Base-by-base conservation (phyloP, 2,888 invertebrate species). In the Allophyes oxyacanthae region DNA sequence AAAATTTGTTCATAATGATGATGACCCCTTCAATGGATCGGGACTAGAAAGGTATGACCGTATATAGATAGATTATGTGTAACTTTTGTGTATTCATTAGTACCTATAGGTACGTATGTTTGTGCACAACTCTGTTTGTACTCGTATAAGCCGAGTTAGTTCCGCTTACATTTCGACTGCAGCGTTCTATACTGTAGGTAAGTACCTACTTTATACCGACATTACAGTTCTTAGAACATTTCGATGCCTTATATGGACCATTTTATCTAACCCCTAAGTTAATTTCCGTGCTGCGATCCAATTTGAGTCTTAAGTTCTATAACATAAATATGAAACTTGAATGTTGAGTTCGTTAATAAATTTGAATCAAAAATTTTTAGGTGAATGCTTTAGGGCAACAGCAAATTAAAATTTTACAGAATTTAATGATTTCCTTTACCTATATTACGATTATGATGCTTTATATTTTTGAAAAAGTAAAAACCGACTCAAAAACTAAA, bases 191-290 rank as follows among this genome's bases (percentile, higher is more conserved):
- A 65, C 43, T 28, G 41, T n/a, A n/a, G n/a, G n/a, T n/a, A n/a
- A n/a, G n/a, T 20, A 20, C 20, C 2, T 46, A 44, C 62, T 69
- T 67, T 74, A 72, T 66, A 67, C 66, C 61, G 58, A 64, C 75
- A 78, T 75, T 63, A 64, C 68, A 59, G 65, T 69, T 62, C 59
- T 55, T 58, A 55, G 56, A 57, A 64, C 74, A 69, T 70, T 61
- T 65, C 55, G 50, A 54, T 56, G 48, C 78, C 75, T 60, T 78
- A 54, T 75, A 78, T 26, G 78, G 75, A 59, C 45, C 67, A 77
- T 76, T 80, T 79, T 70, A 78, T 80, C 66, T 76, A 70, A 74
- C 68, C 68, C 66, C 43, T 52, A 55, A 58, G 58, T 53, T 66
- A 58, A 58, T 72, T 48, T 44, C 11, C 32, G 10, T 10, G 11